phyloP scores from a whole-genome alignment of 2,888 invertebrate genomes.

The Geotrupes spiniger region DNA sequence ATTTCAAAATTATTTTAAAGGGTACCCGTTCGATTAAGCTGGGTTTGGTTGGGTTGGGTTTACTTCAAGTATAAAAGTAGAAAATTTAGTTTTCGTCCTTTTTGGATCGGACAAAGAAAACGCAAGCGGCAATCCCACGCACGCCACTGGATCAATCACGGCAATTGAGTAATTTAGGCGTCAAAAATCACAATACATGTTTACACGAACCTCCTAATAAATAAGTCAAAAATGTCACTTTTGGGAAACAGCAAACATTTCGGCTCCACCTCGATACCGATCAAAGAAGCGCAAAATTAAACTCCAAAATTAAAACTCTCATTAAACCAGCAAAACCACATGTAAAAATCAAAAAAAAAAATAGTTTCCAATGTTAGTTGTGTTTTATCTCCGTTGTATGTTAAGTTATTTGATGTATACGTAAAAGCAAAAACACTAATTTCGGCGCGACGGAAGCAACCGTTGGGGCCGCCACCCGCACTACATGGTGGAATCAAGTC shows the following conservation, averaged over 20 bases:
- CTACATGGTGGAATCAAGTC: too few species aligned
- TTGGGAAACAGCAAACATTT: slow-evolving; percentile 22
- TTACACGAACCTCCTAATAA: slow-evolving; percentile 4
- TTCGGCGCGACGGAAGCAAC: too few species aligned
- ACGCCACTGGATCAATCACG: neutral
- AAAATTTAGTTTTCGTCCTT: too few species aligned
- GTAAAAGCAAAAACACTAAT: slow-evolving; percentile 3
- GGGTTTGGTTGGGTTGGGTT: too few species aligned
- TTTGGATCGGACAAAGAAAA: neutral
- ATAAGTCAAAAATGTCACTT: slow-evolving; percentile 21
- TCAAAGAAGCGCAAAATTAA: neutral
- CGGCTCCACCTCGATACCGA: slow-evolving; percentile 8
- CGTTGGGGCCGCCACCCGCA: too few species aligned
- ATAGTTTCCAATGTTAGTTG: slow-evolving; percentile 37
- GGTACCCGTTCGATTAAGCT: too few species aligned
- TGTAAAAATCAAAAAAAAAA: slow-evolving; percentile 7
- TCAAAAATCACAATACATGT: slow-evolving; percentile 5
- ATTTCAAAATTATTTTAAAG: too few species aligned
- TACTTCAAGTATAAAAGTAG: too few species aligned
- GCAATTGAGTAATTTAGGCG: slow-evolving; percentile 3
- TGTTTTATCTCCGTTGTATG: slow-evolving; percentile 28
- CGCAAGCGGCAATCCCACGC: neutral
- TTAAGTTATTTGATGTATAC: slow-evolving; percentile 24
- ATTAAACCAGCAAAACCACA: slow-evolving; percentile 9
- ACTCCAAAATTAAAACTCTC: slow-evolving; percentile 9